Base-by-base conservation (phyloP, 2,113 vertebrate genomes). In the Pelmatolapia mariae region DNA sequence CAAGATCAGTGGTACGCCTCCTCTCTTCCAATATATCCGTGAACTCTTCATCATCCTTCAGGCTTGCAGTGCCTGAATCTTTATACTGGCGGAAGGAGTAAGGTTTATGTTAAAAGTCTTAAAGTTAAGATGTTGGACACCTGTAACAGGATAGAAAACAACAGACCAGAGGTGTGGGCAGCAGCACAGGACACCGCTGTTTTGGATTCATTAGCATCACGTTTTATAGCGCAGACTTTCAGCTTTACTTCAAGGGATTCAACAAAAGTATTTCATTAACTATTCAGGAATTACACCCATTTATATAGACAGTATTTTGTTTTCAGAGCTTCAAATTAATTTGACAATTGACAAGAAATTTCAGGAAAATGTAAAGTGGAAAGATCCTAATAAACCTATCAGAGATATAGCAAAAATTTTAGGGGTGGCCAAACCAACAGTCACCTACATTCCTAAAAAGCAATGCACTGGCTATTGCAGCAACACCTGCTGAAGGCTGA, bases 21-120 rank as follows among this genome's bases (percentile, higher is more conserved):
- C 97, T 96, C 84, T 99, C 98, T 92, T 98, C 97, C 92, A 99
- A 85, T 43, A 98, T 96, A 78, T 99, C 98, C 94, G 97, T 96
- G 92, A 98, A 97, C 7, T 97, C 96, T 15, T 97, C 96, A 89
- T 97, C 94, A 95, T 96, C 85, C 85, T 95, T 13, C 85, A 89
- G 18, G 10, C 56, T 8, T 16, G 68, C 54, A 54, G 47, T n/a
- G 56, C 19, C 91, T 57, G 89, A 84, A 45, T 83, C 83, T 24
- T 31, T 78, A 10, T 29, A 81, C 94, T 95, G 87, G 13, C 81
- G 33, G 29, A 50, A 8, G 57, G 29, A 73, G 22, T 1, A 29
- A 8, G 7, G 15, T 12, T 63, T 36, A 63, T 36, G 10, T 63
- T 71, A 29, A 45, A 1, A 53, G 19, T n/a, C 5, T 3, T 80